Evolutionary conservation across 2,888 invertebrate genomes (phyloP).

Genomic region (Coronaproctus castanopsis): DNA sequence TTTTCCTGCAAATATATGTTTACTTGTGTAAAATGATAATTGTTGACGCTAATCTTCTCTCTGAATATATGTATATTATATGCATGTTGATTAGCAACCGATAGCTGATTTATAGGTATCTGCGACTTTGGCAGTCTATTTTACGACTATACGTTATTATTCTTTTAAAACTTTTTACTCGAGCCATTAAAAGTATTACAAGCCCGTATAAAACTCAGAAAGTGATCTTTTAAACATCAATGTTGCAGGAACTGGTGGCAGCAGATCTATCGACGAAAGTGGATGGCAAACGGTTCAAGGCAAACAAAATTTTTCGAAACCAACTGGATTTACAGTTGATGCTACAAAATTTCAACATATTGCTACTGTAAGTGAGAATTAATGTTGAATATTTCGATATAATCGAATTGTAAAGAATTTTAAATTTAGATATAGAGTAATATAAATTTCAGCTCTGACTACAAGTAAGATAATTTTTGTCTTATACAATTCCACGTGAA

Average conservation of each 20-base stretch:
- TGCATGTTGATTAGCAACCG: no score
- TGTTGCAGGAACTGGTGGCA: constrained; percentile 10
- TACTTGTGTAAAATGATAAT: constrained; percentile 3
- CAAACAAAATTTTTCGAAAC: background rate
- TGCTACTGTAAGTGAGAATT: background rate
- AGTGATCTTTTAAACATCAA: no score
- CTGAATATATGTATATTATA: constrained; percentile 5
- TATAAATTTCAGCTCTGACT: no score
- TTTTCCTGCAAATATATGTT: background rate
- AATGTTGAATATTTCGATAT: background rate
- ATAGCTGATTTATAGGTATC: no score
- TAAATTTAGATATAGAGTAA: no score
- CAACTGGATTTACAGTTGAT: constrained; percentile 5
- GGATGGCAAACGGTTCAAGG: constrained; percentile 5
- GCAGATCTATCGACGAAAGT: constrained; percentile 4
- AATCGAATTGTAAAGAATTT: background rate
- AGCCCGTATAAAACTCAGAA: no score
- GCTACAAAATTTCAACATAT: constrained; percentile 4
- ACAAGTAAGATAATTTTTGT: no score
- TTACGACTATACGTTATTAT: no score
- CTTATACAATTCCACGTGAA: no score
- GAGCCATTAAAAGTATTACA: no score
- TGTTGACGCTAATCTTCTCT: constrained; percentile 13
- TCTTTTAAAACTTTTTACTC: no score
- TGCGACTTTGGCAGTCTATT: no score